phyloP scores from a whole-genome alignment of 1,140 invertebrate species.

The Bactericera cockerelli region DNA sequence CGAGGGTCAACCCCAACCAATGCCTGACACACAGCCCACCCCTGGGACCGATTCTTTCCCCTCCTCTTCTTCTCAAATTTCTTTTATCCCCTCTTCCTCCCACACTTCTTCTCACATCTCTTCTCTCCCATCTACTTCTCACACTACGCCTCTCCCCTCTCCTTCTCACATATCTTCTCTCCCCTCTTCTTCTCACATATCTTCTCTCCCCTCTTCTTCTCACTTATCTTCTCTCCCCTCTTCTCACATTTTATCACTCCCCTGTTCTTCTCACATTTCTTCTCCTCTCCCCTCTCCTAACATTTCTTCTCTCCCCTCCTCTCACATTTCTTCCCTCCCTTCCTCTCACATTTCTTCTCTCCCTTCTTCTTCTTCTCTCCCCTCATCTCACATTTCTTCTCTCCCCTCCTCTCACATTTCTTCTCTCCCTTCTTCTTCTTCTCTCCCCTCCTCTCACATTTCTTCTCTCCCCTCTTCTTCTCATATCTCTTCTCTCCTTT shows the following conservation, averaged over 20 bases:
- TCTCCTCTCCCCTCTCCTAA: not conserved
- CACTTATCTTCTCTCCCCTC: not conserved
- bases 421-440: not conserved
- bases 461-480: not conserved
- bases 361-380: not conserved
- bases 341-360: too few relatives aligned
- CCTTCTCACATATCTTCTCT: not conserved
- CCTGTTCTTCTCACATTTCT: not conserved
- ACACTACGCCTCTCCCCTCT: not conserved
- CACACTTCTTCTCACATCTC: not conserved
- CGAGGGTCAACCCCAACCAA: too few relatives aligned
- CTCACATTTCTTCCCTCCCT: not conserved
- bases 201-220: not conserved
- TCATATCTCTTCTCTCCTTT: not conserved
- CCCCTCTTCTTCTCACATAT: not conserved
- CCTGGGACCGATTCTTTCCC: too few relatives aligned
- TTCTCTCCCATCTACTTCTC: not conserved
- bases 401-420: not conserved
- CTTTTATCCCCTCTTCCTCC: too few relatives aligned
- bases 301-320: not conserved
- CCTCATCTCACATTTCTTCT: too few relatives aligned
- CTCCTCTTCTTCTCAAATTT: too few relatives aligned
- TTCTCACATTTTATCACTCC: not conserved
- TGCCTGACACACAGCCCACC: too few relatives aligned
- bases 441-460: not conserved